These are phyloP conservation scores for Murina feae DNA, from an alignment of 2,113 vertebrate genomes.

Conservation along the genomic window DNA sequence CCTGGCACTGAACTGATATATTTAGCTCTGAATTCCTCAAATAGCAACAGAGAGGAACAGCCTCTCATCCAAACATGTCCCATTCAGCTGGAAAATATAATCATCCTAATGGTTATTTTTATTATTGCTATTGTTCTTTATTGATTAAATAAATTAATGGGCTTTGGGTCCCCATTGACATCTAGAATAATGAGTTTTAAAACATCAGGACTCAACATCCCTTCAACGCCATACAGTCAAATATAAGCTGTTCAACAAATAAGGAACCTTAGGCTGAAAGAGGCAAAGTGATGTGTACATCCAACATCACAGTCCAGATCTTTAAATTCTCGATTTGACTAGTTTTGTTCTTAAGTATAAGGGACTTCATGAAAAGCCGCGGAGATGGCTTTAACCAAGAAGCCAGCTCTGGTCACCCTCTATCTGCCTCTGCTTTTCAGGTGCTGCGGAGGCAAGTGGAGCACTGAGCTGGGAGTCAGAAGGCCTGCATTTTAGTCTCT, in stretches of 20 bases:
- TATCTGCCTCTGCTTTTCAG: neutral
- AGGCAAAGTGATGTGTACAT: neutral
- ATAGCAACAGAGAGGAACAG: slow-evolving; percentile 63
- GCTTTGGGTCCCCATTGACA: neutral
- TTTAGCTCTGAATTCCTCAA: slow-evolving; percentile 65
- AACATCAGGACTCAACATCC: neutral
- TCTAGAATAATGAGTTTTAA: neutral
- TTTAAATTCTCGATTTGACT: neutral
- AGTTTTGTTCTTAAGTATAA: neutral
- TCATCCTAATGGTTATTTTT: slow-evolving; percentile 53
- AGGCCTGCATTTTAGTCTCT: neutral
- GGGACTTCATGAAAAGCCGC: neutral
- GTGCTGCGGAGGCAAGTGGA: neutral
- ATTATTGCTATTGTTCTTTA: slow-evolving; percentile 42
- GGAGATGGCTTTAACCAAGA: neutral
- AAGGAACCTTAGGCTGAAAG: neutral
- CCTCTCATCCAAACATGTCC: slow-evolving; percentile 26
- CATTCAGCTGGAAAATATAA: slow-evolving; percentile 47
- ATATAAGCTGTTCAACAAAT: neutral
- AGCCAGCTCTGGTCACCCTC: neutral
- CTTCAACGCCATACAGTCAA: neutral
- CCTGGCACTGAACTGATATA: slow-evolving; percentile 63
- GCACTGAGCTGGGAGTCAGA: neutral
- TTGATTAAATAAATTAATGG: slow-evolving; percentile 2
- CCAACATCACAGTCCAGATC: neutral